Evolutionary conservation across 2,113 vertebrate genomes (phyloP).

Genomic region (Holacanthus passer): DNA sequence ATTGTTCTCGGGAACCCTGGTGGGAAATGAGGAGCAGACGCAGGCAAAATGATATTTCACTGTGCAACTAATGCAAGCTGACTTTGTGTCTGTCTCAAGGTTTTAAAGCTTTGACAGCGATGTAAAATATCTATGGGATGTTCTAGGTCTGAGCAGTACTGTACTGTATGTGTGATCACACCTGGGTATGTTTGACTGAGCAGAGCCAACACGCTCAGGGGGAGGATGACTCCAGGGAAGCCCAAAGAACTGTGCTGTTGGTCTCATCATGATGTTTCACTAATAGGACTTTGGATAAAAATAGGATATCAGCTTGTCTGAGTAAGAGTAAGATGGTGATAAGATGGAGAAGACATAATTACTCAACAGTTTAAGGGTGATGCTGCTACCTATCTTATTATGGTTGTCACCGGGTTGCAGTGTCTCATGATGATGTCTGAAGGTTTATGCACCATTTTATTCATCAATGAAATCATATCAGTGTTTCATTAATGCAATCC

Average conservation of each 20-base stretch:
- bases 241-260: background rate
- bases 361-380: background rate
- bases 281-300: background rate
- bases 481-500: no score
- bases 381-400: background rate
- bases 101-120: conserved; percentile 8
- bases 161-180: background rate
- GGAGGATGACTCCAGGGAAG: background rate
- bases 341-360: background rate
- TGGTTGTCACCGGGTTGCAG: background rate
- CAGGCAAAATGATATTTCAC: conserved; percentile 9
- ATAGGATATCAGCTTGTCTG: background rate
- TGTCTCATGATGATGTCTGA: background rate
- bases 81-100: background rate
- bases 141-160: background rate
- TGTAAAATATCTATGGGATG: conserved; percentile 1
- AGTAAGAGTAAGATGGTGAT: background rate
- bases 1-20: conserved; percentile 33
- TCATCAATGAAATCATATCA: no score
- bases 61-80: background rate
- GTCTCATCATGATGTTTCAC: no score
- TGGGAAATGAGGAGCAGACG: conserved; percentile 15
- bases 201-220: background rate
- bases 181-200: background rate
- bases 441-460: no score